These are phyloP conservation scores for Disparrhopalites patrizii DNA, from an alignment of 2,888 invertebrate species.

Conservation along the genomic window DNA sequence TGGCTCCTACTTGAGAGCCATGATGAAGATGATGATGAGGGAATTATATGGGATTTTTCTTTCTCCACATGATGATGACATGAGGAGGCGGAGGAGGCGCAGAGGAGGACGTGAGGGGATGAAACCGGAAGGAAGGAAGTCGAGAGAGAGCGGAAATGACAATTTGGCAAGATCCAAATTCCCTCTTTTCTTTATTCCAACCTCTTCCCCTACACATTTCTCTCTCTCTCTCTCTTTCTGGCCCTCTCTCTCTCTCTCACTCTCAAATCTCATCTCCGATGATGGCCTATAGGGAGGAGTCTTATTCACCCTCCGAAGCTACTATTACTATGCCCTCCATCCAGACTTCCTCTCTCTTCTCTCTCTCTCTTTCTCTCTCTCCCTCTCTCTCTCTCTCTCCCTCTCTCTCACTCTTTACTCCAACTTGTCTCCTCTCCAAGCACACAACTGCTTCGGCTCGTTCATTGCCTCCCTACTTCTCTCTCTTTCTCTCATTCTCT, in stretches of 20 bases:
- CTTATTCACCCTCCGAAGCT: slow-evolving; percentile 2
- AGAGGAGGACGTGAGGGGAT: slow-evolving; percentile 48
- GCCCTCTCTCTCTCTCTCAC: too few species aligned
- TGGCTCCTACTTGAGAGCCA: slow-evolving; percentile 20
- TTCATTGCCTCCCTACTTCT: neutral
- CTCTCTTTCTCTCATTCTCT: neutral
- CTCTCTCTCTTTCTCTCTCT: neutral
- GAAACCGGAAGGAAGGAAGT: slow-evolving; percentile 49
- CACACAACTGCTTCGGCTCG: neutral
- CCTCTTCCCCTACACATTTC: too few species aligned
- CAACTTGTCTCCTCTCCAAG: neutral
- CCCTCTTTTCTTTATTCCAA: slow-evolving; percentile 36
- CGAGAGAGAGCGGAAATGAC: slow-evolving; percentile 48
- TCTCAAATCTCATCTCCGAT: slow-evolving; percentile 26
- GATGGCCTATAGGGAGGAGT: slow-evolving; percentile 29
- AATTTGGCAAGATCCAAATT: slow-evolving; percentile 49
- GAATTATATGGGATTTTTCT: slow-evolving; percentile 48
- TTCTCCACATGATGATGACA: slow-evolving; percentile 42
- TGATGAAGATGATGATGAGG: slow-evolving; percentile 39
- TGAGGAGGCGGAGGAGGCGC: slow-evolving; percentile 46
- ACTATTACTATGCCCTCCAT: too few species aligned
- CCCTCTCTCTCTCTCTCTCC: neutral
- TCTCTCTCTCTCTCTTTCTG: too few species aligned
- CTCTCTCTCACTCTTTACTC: neutral
- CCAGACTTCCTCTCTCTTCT: slow-evolving; percentile 7